A percentile compares a stretch with the other conserved stretches of the same genome.
These are phyloP conservation scores for Oreotragus oreotragus DNA, from an alignment of 2,113 vertebrate genomes.

Conservation along the genomic window DNA sequence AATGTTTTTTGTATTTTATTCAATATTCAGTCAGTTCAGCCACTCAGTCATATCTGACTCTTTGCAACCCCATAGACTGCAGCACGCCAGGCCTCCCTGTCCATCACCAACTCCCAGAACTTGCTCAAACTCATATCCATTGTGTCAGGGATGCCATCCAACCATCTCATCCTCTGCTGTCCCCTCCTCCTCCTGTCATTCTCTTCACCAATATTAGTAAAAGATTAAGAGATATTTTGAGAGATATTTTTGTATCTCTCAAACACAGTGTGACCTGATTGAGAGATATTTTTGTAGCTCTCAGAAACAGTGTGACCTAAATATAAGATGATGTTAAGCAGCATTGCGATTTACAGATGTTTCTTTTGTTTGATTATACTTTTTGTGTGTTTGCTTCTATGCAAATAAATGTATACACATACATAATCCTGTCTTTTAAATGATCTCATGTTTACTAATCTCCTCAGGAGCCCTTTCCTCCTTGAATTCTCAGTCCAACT, in stretches of 20 bases:
- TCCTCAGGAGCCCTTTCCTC: not conserved
- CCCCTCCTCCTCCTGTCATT: not conserved
- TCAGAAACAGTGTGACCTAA: not conserved
- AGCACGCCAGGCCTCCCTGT: not conserved
- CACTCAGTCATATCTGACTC: not conserved
- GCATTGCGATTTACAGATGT: not conserved
- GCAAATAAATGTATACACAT: too few relatives aligned
- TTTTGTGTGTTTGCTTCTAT: accelerated
- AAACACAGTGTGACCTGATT: not conserved
- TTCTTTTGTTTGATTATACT: not conserved
- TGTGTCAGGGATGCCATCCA: not conserved
- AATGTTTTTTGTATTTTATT: not conserved
- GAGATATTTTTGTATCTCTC: not conserved
- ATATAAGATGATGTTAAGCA: not conserved
- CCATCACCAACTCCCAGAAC: not conserved
- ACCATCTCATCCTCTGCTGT: not conserved
- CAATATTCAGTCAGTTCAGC: not conserved
- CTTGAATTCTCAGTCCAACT: too few relatives aligned
- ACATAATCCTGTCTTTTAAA: not conserved
- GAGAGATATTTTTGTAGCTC: not conserved
- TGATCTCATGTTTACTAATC: not conserved
- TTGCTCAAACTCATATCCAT: not conserved
- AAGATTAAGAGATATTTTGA: not conserved
- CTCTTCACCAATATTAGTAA: not conserved
- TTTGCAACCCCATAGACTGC: not conserved